Base-by-base conservation (phyloP, 2,888 invertebrate species). In the Drosophila subquinaria region DNA sequence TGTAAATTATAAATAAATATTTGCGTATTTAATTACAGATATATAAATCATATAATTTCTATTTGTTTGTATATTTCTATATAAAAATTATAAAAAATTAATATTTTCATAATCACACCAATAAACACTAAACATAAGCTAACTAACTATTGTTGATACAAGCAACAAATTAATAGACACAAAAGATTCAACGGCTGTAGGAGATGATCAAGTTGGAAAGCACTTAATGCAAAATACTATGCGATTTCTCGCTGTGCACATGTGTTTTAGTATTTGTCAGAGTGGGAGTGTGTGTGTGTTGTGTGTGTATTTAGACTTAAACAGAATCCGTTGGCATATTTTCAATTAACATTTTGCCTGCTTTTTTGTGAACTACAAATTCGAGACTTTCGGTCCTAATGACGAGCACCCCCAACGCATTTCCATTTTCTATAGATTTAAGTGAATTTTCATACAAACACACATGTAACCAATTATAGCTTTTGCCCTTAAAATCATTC, bases 51-150 rank as follows among this genome's bases (percentile, higher is more conserved):
- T 74, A 77, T 74, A 79, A 42, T 50, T 57, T 52, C 27, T 50
- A 51, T 57, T 35, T 50, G 59, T 51, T 59, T 78, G 35, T 81
- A 59, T 81, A 62, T 76, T 67, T 67, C 43, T 83, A 84, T 83
- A 74, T 73, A 81, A 76, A 81, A 84, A 79, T 72, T 57, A 83
- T 81, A 73, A 76, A 69, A 78, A 80, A 76, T 68, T 59, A 70
- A 72, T 72, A 77, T 35, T 69, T 70, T 52, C 59, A 72, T 75
- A 81, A 90, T 90, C 90, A 90, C 90, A 90, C 85, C 89, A 88
- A 81, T 78, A 60, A 73, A 85, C 76, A 75, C 72, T 90, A 85
- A 82, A 81, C 64, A 79, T 85, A 81, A 66, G 60, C 64, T 27
- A 27, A 27, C 75, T 85, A 85, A 76, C 68, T 74, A 76, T 72